These are phyloP conservation scores for Lipophrys pholis DNA, from an alignment of 2,113 vertebrate species.

Conservation along the genomic window DNA sequence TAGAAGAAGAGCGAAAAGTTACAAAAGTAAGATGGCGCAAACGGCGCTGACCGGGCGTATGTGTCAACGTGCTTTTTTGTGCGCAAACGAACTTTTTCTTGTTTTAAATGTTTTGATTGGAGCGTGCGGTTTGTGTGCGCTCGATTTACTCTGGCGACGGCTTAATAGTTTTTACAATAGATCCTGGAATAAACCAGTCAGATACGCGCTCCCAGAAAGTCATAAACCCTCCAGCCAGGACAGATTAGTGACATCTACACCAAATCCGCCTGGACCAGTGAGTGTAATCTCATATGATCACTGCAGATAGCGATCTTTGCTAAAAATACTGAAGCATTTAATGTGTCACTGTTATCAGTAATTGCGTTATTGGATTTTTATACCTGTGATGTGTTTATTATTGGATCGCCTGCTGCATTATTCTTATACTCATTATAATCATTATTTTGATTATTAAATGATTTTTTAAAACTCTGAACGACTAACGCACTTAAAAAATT, in stretches of 20 bases:
- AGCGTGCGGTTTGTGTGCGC: slow-evolving; percentile 21
- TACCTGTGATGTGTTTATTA: not conserved
- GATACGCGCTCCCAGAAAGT: slow-evolving; percentile 71
- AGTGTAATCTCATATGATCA: slow-evolving; percentile 88
- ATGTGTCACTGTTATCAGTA: slow-evolving; percentile 41
- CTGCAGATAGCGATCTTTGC: slow-evolving; percentile 81
- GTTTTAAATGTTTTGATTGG: slow-evolving; percentile 3
- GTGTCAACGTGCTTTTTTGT: not conserved
- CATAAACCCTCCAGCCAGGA: slow-evolving; percentile 82
- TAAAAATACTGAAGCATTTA: slow-evolving; percentile 68
- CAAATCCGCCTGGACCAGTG: slow-evolving; percentile 84
- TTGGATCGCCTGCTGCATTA: not conserved
- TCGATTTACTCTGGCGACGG: slow-evolving; percentile 60
- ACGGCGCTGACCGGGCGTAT: slow-evolving; percentile 12
- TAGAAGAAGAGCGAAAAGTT: slow-evolving; percentile 31
- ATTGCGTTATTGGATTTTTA: not conserved
- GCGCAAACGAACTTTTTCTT: slow-evolving; percentile 31
- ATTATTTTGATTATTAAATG: not conserved
- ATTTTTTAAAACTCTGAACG: not conserved
- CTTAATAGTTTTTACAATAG: slow-evolving; percentile 67
- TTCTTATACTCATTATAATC: not conserved
- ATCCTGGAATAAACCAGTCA: slow-evolving; percentile 71
- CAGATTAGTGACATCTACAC: slow-evolving; percentile 86
- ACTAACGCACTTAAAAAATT: not conserved
- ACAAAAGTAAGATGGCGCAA: slow-evolving; percentile 46